Percentiles rank a stretch among this genome's conserved stretches.
Conservation (phyloP, 1,140 invertebrate genomes). For the Cyclargus thomasi region DNA sequence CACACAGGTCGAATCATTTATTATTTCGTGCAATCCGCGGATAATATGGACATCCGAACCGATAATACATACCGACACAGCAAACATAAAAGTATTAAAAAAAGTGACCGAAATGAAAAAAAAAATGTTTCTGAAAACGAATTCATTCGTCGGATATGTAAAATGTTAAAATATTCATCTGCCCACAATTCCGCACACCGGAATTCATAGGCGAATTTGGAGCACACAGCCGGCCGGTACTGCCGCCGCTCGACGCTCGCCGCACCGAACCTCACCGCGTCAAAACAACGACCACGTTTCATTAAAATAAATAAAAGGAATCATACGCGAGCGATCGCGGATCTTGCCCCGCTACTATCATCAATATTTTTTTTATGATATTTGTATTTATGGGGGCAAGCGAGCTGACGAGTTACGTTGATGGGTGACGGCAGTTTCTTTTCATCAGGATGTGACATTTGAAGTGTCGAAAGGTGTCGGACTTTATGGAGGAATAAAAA, state of each 20-base stretch:
- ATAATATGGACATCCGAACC: slow-evolving; percentile 38
- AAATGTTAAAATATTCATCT: slow-evolving; percentile 74
- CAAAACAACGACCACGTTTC: slow-evolving; percentile 68
- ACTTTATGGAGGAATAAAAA: too few relatives aligned
- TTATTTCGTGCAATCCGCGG: slow-evolving; percentile 41
- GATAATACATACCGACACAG: slow-evolving; percentile 34
- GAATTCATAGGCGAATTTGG: slow-evolving; percentile 68
- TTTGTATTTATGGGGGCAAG: too few relatives aligned
- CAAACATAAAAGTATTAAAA: slow-evolving; percentile 65
- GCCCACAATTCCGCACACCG: slow-evolving; percentile 56
- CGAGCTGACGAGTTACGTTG: too few relatives aligned
- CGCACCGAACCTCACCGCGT: slow-evolving; percentile 59
- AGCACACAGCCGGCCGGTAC: slow-evolving; percentile 61
- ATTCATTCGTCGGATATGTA: slow-evolving; percentile 73
- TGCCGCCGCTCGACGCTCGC: slow-evolving; percentile 46
- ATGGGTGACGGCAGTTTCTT: too few relatives aligned
- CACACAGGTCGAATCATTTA: slow-evolving; percentile 26
- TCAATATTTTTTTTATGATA: too few relatives aligned
- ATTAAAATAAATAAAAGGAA: slow-evolving; percentile 73
- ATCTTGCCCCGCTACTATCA: slow-evolving; percentile 27
- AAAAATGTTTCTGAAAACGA: slow-evolving; percentile 58
- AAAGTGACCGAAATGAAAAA: slow-evolving; percentile 63
- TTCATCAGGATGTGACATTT: too few relatives aligned
- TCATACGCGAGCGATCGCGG: slow-evolving; percentile 41
- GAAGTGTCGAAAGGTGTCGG: too few relatives aligned